Evolutionary conservation across 2,888 invertebrate genomes (phyloP).

Genomic region (Lepidocyrtoides sp.): DNA sequence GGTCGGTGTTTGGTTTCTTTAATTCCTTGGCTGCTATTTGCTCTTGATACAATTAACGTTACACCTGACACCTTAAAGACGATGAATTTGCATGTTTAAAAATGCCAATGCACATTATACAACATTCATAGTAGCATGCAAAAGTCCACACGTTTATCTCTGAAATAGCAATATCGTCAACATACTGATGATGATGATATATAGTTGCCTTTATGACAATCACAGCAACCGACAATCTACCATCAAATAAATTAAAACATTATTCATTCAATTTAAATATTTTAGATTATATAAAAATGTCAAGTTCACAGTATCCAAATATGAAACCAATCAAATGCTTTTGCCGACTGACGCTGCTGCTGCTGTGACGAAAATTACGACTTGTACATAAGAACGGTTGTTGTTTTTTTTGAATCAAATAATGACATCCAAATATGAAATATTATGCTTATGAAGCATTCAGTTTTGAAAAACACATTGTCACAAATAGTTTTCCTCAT

Average conservation of each 20-base stretch:
- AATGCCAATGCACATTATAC: background rate
- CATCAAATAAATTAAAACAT: conserved; percentile 19
- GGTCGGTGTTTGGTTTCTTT: background rate
- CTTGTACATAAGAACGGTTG: background rate
- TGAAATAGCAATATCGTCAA: background rate
- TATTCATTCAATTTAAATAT: conserved; percentile 23
- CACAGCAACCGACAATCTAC: background rate
- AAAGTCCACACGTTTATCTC: background rate
- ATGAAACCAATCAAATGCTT: background rate
- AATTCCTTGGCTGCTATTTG: background rate
- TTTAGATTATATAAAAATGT: conserved; percentile 57
- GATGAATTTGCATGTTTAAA: background rate
- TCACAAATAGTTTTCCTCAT: too few relatives aligned
- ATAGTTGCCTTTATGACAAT: too few relatives aligned
- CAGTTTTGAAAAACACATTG: too few relatives aligned
- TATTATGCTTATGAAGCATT: too few relatives aligned
- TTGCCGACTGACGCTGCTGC: background rate
- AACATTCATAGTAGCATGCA: background rate
- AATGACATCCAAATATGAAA: background rate
- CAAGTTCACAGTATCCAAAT: conserved; percentile 63
- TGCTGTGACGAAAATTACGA: background rate
- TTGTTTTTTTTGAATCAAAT: background rate
- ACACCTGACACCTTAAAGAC: conserved; percentile 15
- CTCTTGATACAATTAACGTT: conserved; percentile 17
- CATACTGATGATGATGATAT: background rate